These are phyloP conservation scores for Entomyzon cyanotis DNA, from an alignment of 2,113 vertebrate genomes.

Conservation along the genomic window DNA sequence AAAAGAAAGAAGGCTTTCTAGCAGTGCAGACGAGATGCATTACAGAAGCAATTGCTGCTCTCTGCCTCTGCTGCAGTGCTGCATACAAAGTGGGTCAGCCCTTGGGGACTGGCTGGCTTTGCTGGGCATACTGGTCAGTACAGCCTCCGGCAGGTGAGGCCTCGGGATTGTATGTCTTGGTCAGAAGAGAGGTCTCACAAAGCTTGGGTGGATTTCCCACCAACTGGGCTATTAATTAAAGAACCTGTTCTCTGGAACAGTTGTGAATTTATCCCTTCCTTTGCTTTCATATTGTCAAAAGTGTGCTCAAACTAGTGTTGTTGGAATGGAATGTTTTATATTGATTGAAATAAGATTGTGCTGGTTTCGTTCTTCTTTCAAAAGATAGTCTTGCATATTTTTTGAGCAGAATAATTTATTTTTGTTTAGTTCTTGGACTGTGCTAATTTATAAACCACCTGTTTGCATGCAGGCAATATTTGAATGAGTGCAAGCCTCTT, in stretches of 20 bases:
- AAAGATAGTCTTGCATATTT: background rate
- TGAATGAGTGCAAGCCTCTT: background rate
- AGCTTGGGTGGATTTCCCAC: background rate
- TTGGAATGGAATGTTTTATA: background rate
- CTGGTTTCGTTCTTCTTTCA: background rate
- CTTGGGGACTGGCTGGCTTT: background rate
- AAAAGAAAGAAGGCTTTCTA: background rate
- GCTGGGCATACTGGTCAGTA: background rate
- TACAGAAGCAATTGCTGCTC: background rate
- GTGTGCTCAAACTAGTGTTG: background rate
- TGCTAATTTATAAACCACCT: background rate
- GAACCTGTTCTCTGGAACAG: background rate
- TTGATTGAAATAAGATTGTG: background rate
- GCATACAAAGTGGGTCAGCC: background rate
- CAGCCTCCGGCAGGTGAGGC: background rate
- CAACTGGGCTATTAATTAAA: background rate
- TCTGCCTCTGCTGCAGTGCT: fast-evolving
- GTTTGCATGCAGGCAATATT: background rate
- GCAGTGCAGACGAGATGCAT: fast-evolving
- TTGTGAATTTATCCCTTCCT: background rate
- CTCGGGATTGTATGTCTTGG: fast-evolving
- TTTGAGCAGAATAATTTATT: background rate
- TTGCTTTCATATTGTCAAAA: background rate
- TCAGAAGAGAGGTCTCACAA: background rate
- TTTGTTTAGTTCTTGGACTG: background rate